Evolutionary conservation across 2,113 vertebrate species (phyloP).

Genomic region (Nycticryphes semicollaris): DNA sequence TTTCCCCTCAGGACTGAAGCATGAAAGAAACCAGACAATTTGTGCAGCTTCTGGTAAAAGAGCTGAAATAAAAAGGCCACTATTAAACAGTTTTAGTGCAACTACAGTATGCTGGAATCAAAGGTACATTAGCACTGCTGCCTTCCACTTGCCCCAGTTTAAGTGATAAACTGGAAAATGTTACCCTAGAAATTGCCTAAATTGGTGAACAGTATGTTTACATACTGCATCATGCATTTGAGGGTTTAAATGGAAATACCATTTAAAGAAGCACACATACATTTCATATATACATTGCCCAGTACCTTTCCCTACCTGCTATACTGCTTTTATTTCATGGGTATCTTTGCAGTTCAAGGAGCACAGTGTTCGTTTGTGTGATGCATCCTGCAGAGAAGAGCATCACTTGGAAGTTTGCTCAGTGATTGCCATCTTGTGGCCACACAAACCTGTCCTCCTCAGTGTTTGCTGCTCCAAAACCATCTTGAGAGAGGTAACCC

Average conservation of each 20-base stretch:
- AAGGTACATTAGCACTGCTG: background rate
- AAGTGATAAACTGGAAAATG: background rate
- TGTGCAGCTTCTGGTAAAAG: slow-evolving; percentile 6
- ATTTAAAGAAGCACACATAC: background rate
- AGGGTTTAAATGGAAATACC: background rate
- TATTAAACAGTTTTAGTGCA: slow-evolving; percentile 5
- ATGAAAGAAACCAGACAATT: slow-evolving; percentile 34
- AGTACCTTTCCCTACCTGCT: background rate
- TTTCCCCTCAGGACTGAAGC: background rate
- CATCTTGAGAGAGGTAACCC: background rate
- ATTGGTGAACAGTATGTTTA: background rate
- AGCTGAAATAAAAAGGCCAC: slow-evolving; percentile 4
- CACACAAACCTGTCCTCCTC: background rate
- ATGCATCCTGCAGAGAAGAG: background rate
- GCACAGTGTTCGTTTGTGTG: background rate
- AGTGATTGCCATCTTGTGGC: slow-evolving; percentile 75
- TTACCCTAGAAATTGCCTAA: background rate
- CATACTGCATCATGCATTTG: background rate
- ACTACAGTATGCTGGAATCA: background rate
- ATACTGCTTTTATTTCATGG: background rate
- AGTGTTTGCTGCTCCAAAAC: background rate
- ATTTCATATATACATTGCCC: background rate
- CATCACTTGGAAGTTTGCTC: background rate
- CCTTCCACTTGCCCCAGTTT: background rate
- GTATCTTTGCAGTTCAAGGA: background rate